Conservation (phyloP, 1,140 invertebrate species). For the Oscheius sp. region DNA sequence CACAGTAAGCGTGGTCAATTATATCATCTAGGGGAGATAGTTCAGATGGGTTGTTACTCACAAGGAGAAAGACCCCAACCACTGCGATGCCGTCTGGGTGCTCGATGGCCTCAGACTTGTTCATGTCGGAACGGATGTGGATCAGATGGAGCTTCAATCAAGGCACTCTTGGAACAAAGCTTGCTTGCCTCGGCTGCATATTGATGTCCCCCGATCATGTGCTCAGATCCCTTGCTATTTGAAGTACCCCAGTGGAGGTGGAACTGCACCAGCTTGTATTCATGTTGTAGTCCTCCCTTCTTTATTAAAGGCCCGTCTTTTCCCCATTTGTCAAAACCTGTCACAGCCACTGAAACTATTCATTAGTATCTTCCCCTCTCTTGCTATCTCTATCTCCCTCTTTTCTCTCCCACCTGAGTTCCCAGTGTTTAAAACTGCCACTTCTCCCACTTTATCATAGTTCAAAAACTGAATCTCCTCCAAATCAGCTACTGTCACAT, state of each 20-base stretch:
- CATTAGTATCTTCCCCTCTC: not conserved
- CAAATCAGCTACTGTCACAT: conserved; percentile 50
- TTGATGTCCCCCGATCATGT: conserved; percentile 73
- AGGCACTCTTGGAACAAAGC: conserved; percentile 66
- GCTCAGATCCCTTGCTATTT: conserved; percentile 79
- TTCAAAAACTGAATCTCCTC: conserved; percentile 52
- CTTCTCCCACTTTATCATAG: conserved; percentile 48
- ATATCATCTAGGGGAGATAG: conserved; percentile 40
- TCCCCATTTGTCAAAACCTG: conserved; percentile 55
- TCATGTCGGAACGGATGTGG: conserved; percentile 53
- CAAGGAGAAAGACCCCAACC: conserved; percentile 53
- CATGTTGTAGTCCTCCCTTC: conserved; percentile 71
- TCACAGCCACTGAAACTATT: conserved; percentile 48
- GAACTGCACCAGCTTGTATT: conserved; percentile 76
- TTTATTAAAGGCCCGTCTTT: conserved; percentile 54
- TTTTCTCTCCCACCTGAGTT: conserved; percentile 44
- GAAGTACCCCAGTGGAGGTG: conserved; percentile 84
- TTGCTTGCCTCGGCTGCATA: conserved; percentile 63
- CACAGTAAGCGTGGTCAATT: conserved; percentile 39
- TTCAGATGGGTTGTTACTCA: conserved; percentile 37
- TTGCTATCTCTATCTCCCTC: not conserved
- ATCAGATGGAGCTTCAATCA: conserved; percentile 65
- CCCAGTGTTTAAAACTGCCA: conserved; percentile 52
- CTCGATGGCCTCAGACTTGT: conserved; percentile 23
- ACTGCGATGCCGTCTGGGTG: conserved; percentile 58